These are phyloP conservation scores for Cryptotis parvus DNA, from an alignment of 2,113 vertebrate species.

Conservation along the genomic window DNA sequence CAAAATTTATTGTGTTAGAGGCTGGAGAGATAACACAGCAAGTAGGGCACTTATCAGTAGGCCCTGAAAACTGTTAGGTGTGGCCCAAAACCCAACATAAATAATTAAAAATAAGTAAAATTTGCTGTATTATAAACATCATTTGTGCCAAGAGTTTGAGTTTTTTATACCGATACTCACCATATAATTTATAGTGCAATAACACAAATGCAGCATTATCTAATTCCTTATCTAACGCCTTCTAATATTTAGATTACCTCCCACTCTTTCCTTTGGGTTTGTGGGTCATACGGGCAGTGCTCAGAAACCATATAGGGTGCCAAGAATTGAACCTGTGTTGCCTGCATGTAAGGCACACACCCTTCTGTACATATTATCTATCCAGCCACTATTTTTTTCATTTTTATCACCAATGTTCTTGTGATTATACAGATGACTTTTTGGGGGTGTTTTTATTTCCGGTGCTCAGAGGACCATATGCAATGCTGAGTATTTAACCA, in stretches of 20 bases:
- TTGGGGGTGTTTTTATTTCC: too few species aligned
- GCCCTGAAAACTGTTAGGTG: too few species aligned
- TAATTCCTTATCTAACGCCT: slow-evolving; percentile 33
- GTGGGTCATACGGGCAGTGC: too few species aligned
- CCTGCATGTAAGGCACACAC: too few species aligned
- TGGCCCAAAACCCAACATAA: too few species aligned
- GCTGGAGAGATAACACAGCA: neutral
- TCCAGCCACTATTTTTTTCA: too few species aligned
- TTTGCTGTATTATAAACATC: slow-evolving; percentile 49
- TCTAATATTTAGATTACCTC: slow-evolving; percentile 34
- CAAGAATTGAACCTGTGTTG: too few species aligned
- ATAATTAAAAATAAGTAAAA: neutral
- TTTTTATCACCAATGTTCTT: neutral
- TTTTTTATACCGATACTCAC: slow-evolving; percentile 35
- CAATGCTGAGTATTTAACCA: too few species aligned
- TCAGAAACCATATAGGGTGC: too few species aligned
- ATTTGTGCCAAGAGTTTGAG: neutral
- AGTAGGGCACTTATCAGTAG: neutral
- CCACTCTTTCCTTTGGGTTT: slow-evolving; percentile 1
- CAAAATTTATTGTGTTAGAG: neutral
- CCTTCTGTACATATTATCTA: too few species aligned
- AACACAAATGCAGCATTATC: neutral
- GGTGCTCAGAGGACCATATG: too few species aligned
- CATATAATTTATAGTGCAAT: neutral
- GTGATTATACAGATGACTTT: slow-evolving; percentile 7